A percentile compares a stretch with the other conserved stretches of the same genome.
Conservation (phyloP, 2,113 vertebrate species). For the Cisticola juncidis region DNA sequence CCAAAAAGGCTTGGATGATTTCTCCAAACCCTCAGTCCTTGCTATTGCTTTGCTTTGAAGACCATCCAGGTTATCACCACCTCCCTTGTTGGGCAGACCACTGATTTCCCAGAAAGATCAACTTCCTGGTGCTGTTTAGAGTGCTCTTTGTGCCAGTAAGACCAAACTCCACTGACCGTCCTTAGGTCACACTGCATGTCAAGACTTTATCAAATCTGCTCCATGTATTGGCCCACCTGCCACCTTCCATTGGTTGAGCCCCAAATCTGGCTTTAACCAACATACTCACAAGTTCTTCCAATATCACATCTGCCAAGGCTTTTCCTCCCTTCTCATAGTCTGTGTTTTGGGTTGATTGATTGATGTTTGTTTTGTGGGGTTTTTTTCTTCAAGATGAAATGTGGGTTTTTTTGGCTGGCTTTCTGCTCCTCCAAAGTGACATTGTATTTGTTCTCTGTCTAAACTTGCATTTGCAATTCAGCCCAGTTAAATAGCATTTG, state of each 20-base stretch:
- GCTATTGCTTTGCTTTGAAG: neutral
- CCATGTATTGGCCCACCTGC: neutral
- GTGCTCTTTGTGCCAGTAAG: neutral
- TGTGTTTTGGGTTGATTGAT: neutral
- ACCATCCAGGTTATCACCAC: neutral
- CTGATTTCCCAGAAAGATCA: neutral
- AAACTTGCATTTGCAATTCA: conserved; percentile 65
- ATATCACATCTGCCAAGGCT: neutral
- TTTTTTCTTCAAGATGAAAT: neutral
- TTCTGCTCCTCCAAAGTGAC: conserved; percentile 51
- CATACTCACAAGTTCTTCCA: neutral
- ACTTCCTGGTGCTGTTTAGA: neutral
- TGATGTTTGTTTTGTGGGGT: neutral
- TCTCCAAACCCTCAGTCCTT: neutral
- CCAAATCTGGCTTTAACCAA: neutral
- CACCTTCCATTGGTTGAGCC: neutral
- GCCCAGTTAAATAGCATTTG: conserved; percentile 46
- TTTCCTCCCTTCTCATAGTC: neutral
- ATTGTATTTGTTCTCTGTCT: conserved; percentile 48
- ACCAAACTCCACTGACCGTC: neutral
- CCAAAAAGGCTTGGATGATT: neutral
- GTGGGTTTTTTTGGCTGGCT: neutral
- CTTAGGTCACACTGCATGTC: neutral
- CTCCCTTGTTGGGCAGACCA: neutral
- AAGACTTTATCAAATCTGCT: neutral